Base-by-base conservation (phyloP, 1,140 invertebrate species). In the Phymorhynchus buccinoides region DNA sequence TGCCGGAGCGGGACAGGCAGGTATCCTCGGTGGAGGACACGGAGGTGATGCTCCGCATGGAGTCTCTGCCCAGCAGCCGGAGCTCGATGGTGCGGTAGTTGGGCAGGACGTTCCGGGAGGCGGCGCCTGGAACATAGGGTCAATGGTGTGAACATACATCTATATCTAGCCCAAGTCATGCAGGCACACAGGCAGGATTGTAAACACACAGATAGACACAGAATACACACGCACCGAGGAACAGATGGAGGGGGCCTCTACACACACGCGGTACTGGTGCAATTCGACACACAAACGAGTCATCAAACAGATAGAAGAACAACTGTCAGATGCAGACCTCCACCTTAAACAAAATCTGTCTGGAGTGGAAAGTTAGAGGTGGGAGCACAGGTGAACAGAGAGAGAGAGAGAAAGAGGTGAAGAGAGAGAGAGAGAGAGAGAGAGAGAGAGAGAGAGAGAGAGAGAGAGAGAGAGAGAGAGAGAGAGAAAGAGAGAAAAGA, bases 61-160 rank as follows among this genome's bases (percentile, higher is more conserved):
- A 88, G 62, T 87, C 88, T 37, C 82, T 56, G 68, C 80, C 83
- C 62, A 88, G 75, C 52, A 88, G 84, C 27, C 86, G 39, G 42
- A 88, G 86, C 48, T 88, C 88, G 27, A 88, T 85, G 4, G 86
- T 88, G 9, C 88, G 42, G 83, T 88, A 87, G 82, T 87, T 88
- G 32, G 79, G 84, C 84, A 88, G 66, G 12, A 88, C 80, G 66
- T 82, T 83, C 14, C 68, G 77, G 4, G 73, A 75, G n/a, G 44
- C 71, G 14, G 56, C 42, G 22, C 80, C 84, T 85, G 80, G 32
- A 85, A 82, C 75, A 85, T 22, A 41, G 42, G 3, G 14, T 35
- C 52, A 27, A 80, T 0, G 6, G 27, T 42, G n/a, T n/a, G n/a
- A n/a, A n/a, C n/a, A n/a, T 9, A 27, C n/a, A 44, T 41, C 14